Base-by-base conservation (phyloP, 1,140 invertebrate species). In the Calliphora vicina region DNA sequence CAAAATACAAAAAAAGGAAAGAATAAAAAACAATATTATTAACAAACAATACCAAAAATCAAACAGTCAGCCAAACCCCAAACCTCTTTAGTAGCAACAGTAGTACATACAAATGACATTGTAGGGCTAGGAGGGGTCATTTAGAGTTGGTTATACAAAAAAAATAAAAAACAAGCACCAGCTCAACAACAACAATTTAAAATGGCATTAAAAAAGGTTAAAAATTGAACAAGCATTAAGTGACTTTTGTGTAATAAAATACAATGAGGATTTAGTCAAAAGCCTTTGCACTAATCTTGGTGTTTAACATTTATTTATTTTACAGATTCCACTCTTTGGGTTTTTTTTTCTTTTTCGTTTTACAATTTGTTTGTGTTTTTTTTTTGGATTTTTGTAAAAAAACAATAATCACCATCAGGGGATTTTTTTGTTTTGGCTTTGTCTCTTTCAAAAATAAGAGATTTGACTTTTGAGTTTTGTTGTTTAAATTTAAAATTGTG, bases 131-230 rank as follows among this genome's bases (percentile, higher is more conserved):
- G 35, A 10, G 35, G 35, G 35, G 35, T 35, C 35, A 35, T 35
- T 35, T 6, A 35, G 6, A 35, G 35, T 35, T 35, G 35, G 6
- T 35, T 35, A 0, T 35, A 8, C n/a, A n/a, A n/a, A n/a, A n/a
- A n/a, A n/a, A n/a, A n/a, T n/a, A n/a, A n/a, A n/a, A n/a, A 35
- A 5, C 29, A 35, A 10, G 6, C 6, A 35, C 35, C 50, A 57
- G n/a, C n/a, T 57, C 15, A 78, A 78, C 8, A 78, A 78, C 23
- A 78, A 43, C 74, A 78, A 78, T 78, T 78, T 78, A 78, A 78
- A 78, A 78, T 42, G 13, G 17, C n/a, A 78, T 43, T 78, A 43
- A 78, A 78, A 78, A 43, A 23, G 35, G n/a, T 43, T 35, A 35
- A 74, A 74, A 74, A 74, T 78, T 43, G 74, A 42, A 78, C 26